Percentiles rank a stretch among this genome's conserved stretches.
phyloP scores from a whole-genome alignment of 2,113 vertebrate species.

The Microtus oregoni region DNA sequence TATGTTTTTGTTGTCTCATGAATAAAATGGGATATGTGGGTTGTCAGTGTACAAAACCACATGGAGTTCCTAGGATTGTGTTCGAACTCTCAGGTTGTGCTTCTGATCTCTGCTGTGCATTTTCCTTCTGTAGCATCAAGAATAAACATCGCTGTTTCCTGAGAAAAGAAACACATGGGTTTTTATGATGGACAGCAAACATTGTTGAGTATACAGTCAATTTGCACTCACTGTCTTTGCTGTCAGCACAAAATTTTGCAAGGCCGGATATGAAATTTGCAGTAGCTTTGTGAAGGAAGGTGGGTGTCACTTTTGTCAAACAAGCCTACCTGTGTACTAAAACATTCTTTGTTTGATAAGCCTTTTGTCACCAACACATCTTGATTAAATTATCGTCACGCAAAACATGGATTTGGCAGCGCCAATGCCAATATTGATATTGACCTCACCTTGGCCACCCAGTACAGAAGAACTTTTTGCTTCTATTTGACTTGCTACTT shows the following conservation, averaged over 20 bases:
- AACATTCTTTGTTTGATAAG: slow-evolving; percentile 61
- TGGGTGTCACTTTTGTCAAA: slow-evolving; percentile 66
- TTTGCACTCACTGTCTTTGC: slow-evolving; percentile 32
- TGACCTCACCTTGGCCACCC: slow-evolving; percentile 82
- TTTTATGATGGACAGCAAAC: slow-evolving; percentile 39
- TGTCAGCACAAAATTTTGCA: slow-evolving; percentile 68
- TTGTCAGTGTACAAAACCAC: neutral
- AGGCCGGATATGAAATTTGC: slow-evolving; percentile 70
- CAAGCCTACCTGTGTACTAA: slow-evolving; percentile 57
- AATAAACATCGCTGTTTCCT: slow-evolving; percentile 54
- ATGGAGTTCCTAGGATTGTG: neutral
- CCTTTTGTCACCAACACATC: slow-evolving; percentile 75
- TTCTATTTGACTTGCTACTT: slow-evolving; percentile 77
- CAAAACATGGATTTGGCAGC: slow-evolving; percentile 73
- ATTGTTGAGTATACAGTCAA: slow-evolving; percentile 28
- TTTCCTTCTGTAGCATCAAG: slow-evolving; percentile 35
- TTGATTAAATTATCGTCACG: slow-evolving; percentile 75
- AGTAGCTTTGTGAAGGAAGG: slow-evolving; percentile 56
- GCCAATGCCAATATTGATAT: slow-evolving; percentile 84
- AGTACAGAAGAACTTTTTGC: slow-evolving; percentile 62
- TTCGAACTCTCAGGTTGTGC: neutral
- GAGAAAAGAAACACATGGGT: slow-evolving; percentile 31
- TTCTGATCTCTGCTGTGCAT: slow-evolving; percentile 16
- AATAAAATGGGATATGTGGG: neutral
- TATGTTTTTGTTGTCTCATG: neutral